Conservation (phyloP, 2,888 invertebrate species). For the Drosophila affinis region DNA sequence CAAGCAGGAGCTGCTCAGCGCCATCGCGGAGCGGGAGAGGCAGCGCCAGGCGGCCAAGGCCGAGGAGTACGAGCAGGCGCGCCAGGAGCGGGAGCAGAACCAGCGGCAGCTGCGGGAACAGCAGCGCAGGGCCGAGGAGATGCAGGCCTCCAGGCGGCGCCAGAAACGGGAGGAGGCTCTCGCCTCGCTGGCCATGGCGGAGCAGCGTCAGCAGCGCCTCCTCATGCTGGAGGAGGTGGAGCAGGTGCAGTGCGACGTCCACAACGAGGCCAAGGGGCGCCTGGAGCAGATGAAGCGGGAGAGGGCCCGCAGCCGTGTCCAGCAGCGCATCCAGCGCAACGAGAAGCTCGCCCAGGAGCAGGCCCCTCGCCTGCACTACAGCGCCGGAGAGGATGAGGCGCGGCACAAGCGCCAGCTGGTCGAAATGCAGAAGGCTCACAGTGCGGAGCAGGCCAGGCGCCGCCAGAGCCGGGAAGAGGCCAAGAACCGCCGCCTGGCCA, state of each 20-base stretch:
- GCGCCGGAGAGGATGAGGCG: slow-evolving; percentile 84
- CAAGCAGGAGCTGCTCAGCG: slow-evolving; percentile 73
- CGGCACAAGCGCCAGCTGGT: slow-evolving; percentile 84
- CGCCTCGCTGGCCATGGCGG: slow-evolving; percentile 62
- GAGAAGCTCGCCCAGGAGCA: slow-evolving; percentile 84
- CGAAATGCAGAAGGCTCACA: slow-evolving; percentile 84
- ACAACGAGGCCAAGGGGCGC: slow-evolving; percentile 83
- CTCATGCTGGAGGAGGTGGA: slow-evolving; percentile 83
- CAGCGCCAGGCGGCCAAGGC: slow-evolving; percentile 58
- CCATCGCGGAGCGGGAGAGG: slow-evolving; percentile 75
- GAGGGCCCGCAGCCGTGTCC: slow-evolving; percentile 82
- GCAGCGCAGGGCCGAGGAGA: slow-evolving; percentile 79
- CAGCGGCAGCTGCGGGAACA: slow-evolving; percentile 81
- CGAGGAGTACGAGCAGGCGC: slow-evolving; percentile 59
- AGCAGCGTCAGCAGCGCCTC: slow-evolving; percentile 59
- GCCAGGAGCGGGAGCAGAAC: slow-evolving; percentile 60
- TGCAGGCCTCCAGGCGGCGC: slow-evolving; percentile 72
- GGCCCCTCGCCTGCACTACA: slow-evolving; percentile 83
- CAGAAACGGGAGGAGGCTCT: slow-evolving; percentile 67
- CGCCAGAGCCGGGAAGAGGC: slow-evolving; percentile 69
- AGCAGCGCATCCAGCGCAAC: slow-evolving; percentile 83
- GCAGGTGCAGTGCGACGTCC: slow-evolving; percentile 84
- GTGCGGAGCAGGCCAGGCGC: slow-evolving; percentile 79
- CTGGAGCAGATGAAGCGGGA: slow-evolving; percentile 82
- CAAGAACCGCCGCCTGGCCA: slow-evolving; percentile 76